A percentile compares a stretch with the other conserved stretches of the same genome.
Evolutionary conservation across 2,113 vertebrate genomes (phyloP).

Genomic region (Entelurus aequoreus): DNA sequence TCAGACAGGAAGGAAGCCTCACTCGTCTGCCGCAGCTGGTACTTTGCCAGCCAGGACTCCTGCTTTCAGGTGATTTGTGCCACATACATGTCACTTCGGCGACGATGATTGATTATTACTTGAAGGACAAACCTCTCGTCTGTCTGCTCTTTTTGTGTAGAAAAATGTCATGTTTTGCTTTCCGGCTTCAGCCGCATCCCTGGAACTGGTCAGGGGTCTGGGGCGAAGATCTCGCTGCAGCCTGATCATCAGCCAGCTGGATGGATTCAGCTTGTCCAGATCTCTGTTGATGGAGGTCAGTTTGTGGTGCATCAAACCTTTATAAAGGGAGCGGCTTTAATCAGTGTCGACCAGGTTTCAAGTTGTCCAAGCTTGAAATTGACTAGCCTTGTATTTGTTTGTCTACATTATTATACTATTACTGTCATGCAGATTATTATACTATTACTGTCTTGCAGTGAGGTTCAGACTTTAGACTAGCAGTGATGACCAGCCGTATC

Average conservation of each 20-base stretch:
- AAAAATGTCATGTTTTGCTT: constrained; percentile 71
- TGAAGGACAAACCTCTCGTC: not conserved
- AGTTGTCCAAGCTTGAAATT: not conserved
- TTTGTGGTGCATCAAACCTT: not conserved
- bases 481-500: too few species aligned
- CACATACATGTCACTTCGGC: not conserved
- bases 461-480: too few species aligned
- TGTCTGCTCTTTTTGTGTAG: constrained; percentile 41
- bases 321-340: not conserved
- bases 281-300: constrained; percentile 68
- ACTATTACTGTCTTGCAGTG: too few species aligned
- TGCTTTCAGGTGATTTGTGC: constrained; percentile 69
- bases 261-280: constrained; percentile 68
- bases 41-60: constrained; percentile 74
- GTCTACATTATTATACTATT: too few species aligned
- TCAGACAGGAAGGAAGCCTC: constrained; percentile 82
- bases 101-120: too few species aligned
- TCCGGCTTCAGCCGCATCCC: constrained; percentile 69
- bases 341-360: not conserved
- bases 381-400: not conserved
- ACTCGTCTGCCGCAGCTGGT: constrained; percentile 78
- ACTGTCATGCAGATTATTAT: too few species aligned
- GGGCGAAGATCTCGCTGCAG: constrained; percentile 53
- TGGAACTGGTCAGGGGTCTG: constrained; percentile 69
- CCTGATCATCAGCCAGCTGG: constrained; percentile 75